A percentile compares a stretch with the other conserved stretches of the same genome.
phyloP scores from a whole-genome alignment of 2,888 invertebrate species.

The Temnothorax ravouxi region DNA sequence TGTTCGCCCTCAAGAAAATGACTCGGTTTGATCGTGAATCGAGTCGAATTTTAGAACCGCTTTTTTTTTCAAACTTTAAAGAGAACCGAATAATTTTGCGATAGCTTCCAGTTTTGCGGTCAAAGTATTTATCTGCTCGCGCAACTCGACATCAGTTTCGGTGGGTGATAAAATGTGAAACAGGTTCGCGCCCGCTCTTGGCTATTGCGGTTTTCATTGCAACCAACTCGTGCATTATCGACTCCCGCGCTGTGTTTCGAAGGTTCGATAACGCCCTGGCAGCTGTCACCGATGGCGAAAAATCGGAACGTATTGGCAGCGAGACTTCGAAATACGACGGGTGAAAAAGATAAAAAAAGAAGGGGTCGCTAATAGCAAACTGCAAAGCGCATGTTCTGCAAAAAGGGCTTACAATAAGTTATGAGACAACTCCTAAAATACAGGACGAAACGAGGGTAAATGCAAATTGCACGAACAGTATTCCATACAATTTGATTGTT shows the following conservation, averaged over 20 bases:
- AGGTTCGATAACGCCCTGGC: constrained; percentile 67
- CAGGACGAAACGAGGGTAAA: background rate
- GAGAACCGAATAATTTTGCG: background rate
- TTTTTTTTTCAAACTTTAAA: background rate
- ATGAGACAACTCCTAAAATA: background rate
- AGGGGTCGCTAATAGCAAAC: constrained; percentile 37
- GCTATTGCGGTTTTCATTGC: constrained; percentile 62
- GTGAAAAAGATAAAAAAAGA: constrained; percentile 44
- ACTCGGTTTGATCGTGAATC: background rate
- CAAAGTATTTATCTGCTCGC: constrained; percentile 18
- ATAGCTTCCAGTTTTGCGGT: background rate
- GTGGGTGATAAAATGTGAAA: constrained; percentile 60
- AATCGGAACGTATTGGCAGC: constrained; percentile 64
- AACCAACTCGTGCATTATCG: constrained; percentile 66
- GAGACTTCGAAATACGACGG: constrained; percentile 36
- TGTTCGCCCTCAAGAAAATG: background rate
- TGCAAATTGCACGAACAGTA: background rate
- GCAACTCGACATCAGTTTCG: constrained; percentile 33
- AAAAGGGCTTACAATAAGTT: background rate
- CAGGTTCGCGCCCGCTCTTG: constrained; percentile 59
- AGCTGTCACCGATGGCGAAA: constrained; percentile 72
- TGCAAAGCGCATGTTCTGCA: background rate
- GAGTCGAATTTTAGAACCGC: background rate
- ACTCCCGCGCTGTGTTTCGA: constrained; percentile 64
- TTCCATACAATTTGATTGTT: background rate